Evolutionary conservation across 2,113 vertebrate genomes (phyloP).

Genomic region (Phrynocephalus versicolor): DNA sequence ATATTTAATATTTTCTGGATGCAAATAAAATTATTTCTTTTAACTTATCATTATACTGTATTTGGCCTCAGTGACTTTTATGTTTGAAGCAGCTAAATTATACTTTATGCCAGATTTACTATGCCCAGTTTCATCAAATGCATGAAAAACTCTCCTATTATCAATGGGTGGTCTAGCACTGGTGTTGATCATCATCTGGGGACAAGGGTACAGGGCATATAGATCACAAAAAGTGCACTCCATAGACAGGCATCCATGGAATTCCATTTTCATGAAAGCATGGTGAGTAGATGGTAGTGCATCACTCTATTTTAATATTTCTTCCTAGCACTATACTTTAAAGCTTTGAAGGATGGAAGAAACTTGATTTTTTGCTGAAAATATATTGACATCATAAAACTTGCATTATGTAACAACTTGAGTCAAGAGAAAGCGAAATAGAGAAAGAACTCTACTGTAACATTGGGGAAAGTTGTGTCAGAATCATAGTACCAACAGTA

Average conservation of each 20-base stretch:
- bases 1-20: slow-evolving; percentile 68
- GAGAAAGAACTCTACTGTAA: neutral
- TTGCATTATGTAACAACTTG: neutral
- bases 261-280: neutral
- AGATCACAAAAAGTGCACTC: neutral
- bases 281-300: too few relatives aligned
- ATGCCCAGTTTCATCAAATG: slow-evolving; percentile 20
- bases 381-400: neutral
- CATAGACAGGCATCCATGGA: neutral
- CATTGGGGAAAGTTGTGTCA: neutral
- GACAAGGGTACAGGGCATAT: neutral
- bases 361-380: neutral
- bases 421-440: neutral
- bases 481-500: neutral
- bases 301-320: neutral
- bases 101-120: slow-evolving; percentile 14
- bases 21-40: slow-evolving; percentile 47
- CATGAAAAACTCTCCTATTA: neutral
- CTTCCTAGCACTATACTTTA: too few relatives aligned
- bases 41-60: slow-evolving; percentile 42
- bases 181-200: neutral
- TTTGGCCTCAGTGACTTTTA: slow-evolving; percentile 36
- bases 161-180: neutral
- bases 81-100: slow-evolving; percentile 33
- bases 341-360: neutral